phyloP scores from a whole-genome alignment of 2,888 invertebrate species.

The Coelinius sp. region DNA sequence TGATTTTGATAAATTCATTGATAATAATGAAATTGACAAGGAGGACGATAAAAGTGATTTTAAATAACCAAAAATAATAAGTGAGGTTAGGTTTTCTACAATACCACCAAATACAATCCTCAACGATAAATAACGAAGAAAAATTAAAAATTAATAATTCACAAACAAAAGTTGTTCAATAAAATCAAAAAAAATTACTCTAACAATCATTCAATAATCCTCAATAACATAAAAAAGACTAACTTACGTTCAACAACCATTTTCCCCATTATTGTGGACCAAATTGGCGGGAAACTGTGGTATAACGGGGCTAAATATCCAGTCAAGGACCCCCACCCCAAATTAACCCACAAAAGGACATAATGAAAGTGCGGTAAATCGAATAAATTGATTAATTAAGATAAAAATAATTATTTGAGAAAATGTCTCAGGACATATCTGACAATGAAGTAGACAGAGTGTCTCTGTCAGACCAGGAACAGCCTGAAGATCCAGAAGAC shows the following conservation, averaged over 20 bases:
- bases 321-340: neutral
- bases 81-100: slow-evolving; percentile 11
- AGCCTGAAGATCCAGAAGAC: slow-evolving; percentile 37
- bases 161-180: too few relatives aligned
- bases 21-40: slow-evolving; percentile 67
- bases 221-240: neutral
- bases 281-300: slow-evolving; percentile 29
- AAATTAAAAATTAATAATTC: neutral
- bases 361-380: neutral
- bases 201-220: neutral
- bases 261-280: neutral
- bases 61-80: slow-evolving; percentile 14
- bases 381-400: neutral
- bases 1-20: slow-evolving; percentile 58
- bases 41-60: slow-evolving; percentile 70
- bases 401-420: neutral
- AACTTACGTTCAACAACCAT: neutral
- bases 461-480: slow-evolving; percentile 33
- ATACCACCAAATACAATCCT: neutral
- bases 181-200: neutral
- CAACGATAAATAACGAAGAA: neutral
- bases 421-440: slow-evolving; percentile 38
- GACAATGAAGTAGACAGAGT: slow-evolving; percentile 39
- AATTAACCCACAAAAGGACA: neutral
- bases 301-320: too few relatives aligned